Evolutionary conservation across 2,113 vertebrate species (phyloP).

Genomic region (Todiramphus chloris): DNA sequence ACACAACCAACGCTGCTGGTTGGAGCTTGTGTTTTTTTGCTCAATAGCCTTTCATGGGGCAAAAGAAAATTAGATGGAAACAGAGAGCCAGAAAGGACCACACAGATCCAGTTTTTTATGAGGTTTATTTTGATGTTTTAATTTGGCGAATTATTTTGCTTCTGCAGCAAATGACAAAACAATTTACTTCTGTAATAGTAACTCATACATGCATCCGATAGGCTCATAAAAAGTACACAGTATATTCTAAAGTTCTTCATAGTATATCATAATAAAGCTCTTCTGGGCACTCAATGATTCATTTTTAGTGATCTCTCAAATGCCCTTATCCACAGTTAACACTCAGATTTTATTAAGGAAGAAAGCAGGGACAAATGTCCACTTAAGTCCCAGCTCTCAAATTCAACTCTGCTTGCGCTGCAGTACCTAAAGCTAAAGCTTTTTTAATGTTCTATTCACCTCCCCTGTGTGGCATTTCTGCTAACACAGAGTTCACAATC

Average conservation of each 20-base stretch:
- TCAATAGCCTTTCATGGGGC: not conserved
- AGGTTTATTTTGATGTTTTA: conserved; percentile 40
- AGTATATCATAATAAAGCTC: conserved; percentile 77
- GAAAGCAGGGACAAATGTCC: conserved; percentile 80
- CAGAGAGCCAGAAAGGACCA: not conserved
- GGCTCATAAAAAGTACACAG: conserved; percentile 40
- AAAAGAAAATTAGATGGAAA: conserved; percentile 32
- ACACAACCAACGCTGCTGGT: not conserved
- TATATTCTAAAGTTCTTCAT: conserved; percentile 69
- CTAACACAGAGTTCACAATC: conserved; percentile 79
- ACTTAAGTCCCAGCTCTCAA: conserved; percentile 80
- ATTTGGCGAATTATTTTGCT: conserved; percentile 47
- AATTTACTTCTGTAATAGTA: conserved; percentile 24
- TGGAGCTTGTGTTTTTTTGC: not conserved
- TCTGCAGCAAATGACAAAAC: conserved; percentile 47
- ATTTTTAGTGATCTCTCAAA: conserved; percentile 81
- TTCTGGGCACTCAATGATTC: conserved; percentile 78
- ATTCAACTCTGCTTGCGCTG: conserved; percentile 76
- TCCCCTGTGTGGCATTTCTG: conserved; percentile 80
- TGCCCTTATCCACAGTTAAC: conserved; percentile 80
- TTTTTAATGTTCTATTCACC: conserved; percentile 76
- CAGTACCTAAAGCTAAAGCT: conserved; percentile 76
- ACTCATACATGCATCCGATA: conserved; percentile 26
- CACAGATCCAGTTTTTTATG: conserved; percentile 2
- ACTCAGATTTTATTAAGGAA: conserved; percentile 80